Conservation (phyloP, 2,888 invertebrate genomes). For the Linnaemya tessellans region DNA sequence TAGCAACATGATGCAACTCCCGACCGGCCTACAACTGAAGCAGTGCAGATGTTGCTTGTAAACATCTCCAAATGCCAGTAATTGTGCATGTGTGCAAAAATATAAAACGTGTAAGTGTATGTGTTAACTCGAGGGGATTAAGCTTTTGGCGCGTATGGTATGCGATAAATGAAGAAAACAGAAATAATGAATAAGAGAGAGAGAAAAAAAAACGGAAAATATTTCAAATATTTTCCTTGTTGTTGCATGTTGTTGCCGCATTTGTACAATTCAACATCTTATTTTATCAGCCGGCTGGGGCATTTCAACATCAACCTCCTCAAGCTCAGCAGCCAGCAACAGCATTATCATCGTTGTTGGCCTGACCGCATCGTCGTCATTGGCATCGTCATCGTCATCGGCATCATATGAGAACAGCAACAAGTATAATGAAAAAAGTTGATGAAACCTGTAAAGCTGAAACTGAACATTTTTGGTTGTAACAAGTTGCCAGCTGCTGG, state of each 20-base stretch:
- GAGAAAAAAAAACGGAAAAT: slow-evolving; percentile 19
- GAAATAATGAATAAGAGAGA: slow-evolving; percentile 25
- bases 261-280: slow-evolving; percentile 73
- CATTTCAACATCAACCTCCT: slow-evolving; percentile 42
- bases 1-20: slow-evolving; percentile 36
- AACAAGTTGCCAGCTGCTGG: slow-evolving; percentile 67
- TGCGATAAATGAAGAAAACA: slow-evolving; percentile 66
- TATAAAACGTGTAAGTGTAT: not conserved
- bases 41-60: slow-evolving; percentile 18
- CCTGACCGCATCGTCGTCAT: slow-evolving; percentile 25
- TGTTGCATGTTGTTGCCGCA: slow-evolving; percentile 69
- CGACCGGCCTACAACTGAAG: not conserved
- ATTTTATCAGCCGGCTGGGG: slow-evolving; percentile 63
- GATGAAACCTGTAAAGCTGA: slow-evolving; percentile 67
- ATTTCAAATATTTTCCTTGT: slow-evolving; percentile 59
- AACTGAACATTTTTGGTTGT: slow-evolving; percentile 72
- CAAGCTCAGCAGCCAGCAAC: not conserved
- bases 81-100: not conserved
- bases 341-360: slow-evolving; percentile 11
- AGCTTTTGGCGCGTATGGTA: slow-evolving; percentile 63
- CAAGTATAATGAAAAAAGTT: slow-evolving; percentile 61
- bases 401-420: slow-evolving; percentile 54
- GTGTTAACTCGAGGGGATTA: slow-evolving; percentile 56
- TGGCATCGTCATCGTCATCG: slow-evolving; percentile 28
- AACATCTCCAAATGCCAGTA: slow-evolving; percentile 44